These are phyloP conservation scores for Cenopis cana DNA, from an alignment of 2,888 invertebrate genomes.

Conservation along the genomic window DNA sequence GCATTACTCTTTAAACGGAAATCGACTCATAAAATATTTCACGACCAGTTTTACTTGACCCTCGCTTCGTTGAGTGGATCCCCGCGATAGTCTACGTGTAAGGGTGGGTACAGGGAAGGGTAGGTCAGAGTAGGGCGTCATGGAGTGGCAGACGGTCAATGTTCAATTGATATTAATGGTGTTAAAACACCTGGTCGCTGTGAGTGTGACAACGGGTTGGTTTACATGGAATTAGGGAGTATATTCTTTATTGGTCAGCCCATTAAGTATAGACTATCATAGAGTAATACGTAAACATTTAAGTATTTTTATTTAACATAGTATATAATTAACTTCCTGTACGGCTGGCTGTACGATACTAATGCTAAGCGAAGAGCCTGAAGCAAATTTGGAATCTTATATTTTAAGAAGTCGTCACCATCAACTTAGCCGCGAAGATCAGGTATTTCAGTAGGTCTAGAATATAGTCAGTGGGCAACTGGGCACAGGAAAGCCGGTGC, in stretches of 20 bases:
- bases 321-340: no score
- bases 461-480: no score
- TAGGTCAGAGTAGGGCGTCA: constrained; percentile 57
- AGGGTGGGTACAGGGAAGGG: constrained; percentile 50
- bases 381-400: no score
- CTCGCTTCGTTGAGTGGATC: constrained; percentile 12
- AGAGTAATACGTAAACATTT: no score
- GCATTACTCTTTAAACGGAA: constrained; percentile 73
- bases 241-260: not conserved
- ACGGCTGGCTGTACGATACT: no score
- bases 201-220: constrained; percentile 58
- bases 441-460: no score
- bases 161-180: constrained; percentile 83
- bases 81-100: not conserved
- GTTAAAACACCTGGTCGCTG: constrained; percentile 76
- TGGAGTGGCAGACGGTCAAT: constrained; percentile 70
- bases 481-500: no score
- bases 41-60: constrained; percentile 59
- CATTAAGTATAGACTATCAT: no score
- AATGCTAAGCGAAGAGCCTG: no score
- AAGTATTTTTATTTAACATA: no score
- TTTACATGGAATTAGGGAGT: constrained; percentile 61
- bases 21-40: constrained; percentile 79
- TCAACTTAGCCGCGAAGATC: no score
- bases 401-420: no score